Evolutionary conservation across 2,888 invertebrate species (phyloP).

Genomic region (Apamea monoglypha): DNA sequence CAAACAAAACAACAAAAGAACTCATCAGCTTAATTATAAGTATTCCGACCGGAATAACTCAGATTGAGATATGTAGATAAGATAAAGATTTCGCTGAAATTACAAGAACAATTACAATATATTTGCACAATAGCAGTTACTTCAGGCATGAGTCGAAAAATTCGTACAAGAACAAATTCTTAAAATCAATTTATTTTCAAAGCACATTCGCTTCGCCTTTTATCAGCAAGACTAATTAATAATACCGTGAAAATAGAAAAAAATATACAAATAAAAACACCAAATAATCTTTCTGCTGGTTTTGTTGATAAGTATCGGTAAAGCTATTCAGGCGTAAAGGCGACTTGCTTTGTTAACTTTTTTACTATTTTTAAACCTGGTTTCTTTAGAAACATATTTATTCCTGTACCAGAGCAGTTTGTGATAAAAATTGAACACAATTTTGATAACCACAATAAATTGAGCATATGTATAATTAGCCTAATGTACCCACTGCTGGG

Average conservation of each 20-base stretch:
- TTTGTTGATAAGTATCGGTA: constrained; percentile 1
- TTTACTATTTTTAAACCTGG: not conserved
- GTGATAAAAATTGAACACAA: not conserved
- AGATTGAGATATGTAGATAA: no score
- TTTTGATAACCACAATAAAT: not conserved
- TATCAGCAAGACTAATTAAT: constrained; percentile 16
- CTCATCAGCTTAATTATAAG: not conserved
- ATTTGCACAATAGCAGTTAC: not conserved
- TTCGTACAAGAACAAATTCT: not conserved
- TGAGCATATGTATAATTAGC: not conserved
- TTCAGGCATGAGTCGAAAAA: not conserved
- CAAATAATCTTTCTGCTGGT: not conserved
- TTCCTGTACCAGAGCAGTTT: not conserved
- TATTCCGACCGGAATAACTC: no score
- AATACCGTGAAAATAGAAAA: constrained; percentile 22
- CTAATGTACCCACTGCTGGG: not conserved
- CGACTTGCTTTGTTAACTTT: constrained; percentile 4
- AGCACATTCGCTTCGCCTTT: constrained; percentile 18
- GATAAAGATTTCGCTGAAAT: not conserved
- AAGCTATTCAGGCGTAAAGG: constrained; percentile 28
- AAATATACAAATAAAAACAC: not conserved
- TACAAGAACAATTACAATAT: not conserved
- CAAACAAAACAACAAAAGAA: not conserved
- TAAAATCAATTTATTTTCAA: constrained; percentile 6
- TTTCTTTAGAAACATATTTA: not conserved